Percentiles rank a stretch among this genome's conserved stretches.
phyloP scores from a whole-genome alignment of 2,113 vertebrate species.

The Grantiella picta region DNA sequence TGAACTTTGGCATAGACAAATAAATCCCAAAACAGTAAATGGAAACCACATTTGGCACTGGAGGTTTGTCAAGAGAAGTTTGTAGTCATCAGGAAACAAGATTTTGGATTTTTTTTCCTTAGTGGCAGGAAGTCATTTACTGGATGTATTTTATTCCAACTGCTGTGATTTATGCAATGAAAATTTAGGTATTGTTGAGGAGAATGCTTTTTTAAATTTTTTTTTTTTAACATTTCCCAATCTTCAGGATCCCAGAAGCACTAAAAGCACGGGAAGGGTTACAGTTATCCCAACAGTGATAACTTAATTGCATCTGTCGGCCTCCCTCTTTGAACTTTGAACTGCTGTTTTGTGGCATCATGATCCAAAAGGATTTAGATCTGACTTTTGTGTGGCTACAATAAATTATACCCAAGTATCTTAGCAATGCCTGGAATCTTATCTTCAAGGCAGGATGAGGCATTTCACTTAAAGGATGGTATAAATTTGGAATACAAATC shows the following conservation, averaged over 20 bases:
- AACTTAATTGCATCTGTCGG: conserved; percentile 66
- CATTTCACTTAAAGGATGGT: conserved; percentile 43
- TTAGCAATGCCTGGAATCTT: conserved; percentile 80
- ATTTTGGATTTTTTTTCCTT: conserved; percentile 69
- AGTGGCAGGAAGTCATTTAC: conserved; percentile 79
- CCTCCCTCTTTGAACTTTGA: conserved; percentile 77
- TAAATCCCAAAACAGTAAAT: conserved; percentile 85
- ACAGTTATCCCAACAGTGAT: conserved; percentile 68
- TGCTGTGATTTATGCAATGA: conserved; percentile 72
- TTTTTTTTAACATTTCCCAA: conserved; percentile 3
- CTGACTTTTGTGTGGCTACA: conserved; percentile 70
- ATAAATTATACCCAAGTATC: conserved; percentile 79
- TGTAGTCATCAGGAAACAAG: conserved; percentile 77
- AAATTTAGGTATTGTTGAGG: conserved; percentile 53
- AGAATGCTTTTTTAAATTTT: not conserved
- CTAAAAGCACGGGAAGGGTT: conserved; percentile 52
- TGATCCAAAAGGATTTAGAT: conserved; percentile 74
- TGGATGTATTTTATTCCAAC: conserved; percentile 67
- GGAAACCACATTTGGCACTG: conserved; percentile 86
- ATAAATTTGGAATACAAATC: conserved; percentile 62
- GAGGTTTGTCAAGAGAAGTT: conserved; percentile 77
- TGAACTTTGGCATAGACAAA: conserved; percentile 83
- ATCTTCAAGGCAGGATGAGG: conserved; percentile 67
- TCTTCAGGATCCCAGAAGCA: conserved; percentile 44
- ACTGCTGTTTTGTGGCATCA: conserved; percentile 62